These are phyloP conservation scores for Drosophila paucipuncta DNA, from an alignment of 2,888 invertebrate genomes.

Conservation along the genomic window DNA sequence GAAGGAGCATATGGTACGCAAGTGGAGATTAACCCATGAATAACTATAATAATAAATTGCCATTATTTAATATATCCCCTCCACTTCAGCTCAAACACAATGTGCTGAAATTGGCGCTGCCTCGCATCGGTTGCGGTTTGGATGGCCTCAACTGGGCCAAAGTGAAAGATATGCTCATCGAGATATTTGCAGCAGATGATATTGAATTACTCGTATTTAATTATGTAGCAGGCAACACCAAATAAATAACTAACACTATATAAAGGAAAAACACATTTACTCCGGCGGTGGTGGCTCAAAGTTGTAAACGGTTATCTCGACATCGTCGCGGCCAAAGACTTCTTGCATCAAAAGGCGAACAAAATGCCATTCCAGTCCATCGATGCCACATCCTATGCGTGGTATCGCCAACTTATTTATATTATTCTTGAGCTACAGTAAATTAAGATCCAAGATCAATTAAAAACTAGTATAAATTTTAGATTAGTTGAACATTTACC, in stretches of 20 bases:
- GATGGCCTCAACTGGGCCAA: slow-evolving; percentile 88
- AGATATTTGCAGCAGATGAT: slow-evolving; percentile 86
- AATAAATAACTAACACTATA: slow-evolving; percentile 33
- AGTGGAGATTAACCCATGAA: neutral
- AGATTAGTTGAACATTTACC: slow-evolving; percentile 53
- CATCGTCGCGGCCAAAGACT: slow-evolving; percentile 86
- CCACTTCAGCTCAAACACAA: slow-evolving; percentile 82
- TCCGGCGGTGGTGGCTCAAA: slow-evolving; percentile 83
- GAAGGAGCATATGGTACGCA: slow-evolving; percentile 83
- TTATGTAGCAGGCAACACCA: slow-evolving; percentile 65
- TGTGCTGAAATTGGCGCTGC: slow-evolving; percentile 87
- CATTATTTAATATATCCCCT: neutral
- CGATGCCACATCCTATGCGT: slow-evolving; percentile 89
- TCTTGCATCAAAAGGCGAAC: slow-evolving; percentile 86
- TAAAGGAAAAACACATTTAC: neutral
- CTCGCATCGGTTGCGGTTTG: slow-evolving; percentile 89
- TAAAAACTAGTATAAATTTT: too few species aligned
- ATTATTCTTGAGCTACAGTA: slow-evolving; percentile 81
- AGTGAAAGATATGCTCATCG: slow-evolving; percentile 86
- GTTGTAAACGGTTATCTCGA: slow-evolving; percentile 87
- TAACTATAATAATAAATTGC: neutral
- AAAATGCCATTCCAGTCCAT: slow-evolving; percentile 88
- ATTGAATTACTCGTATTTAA: slow-evolving; percentile 86
- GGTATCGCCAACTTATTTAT: slow-evolving; percentile 88
- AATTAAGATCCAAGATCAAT: neutral